Evolutionary conservation across 2,113 vertebrate genomes (phyloP), one percentile per base, ranked within the genome.

Genomic region (Ochotona princeps): DNA sequence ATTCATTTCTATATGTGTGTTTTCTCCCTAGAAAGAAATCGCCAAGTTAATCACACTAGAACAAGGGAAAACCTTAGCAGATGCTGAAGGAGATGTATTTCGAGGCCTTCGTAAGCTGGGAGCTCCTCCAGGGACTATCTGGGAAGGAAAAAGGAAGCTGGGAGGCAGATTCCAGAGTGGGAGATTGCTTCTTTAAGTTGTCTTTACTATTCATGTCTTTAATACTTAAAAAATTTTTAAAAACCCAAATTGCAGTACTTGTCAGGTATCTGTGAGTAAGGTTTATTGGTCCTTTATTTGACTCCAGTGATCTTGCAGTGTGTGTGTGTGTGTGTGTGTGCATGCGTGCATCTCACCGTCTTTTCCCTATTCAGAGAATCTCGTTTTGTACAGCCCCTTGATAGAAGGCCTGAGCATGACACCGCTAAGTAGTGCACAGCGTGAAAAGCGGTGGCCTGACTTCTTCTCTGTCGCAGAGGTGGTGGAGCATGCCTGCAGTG

Each of bases 61-160:
- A 93, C 99, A 99, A 98, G 99, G 99, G 49, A 99, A 99, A 98
- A 99, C 99, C 69, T 98, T 99, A 93, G 99, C 99, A 84, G 99
- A 99, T 96, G 99, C 99, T 81, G 99, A 99, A 96, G 99, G 99
- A 91, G 99, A 99, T 92, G 99, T 99, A 66, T 99, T 99, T 97
- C 98, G 99, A 98, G 99, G 99, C 97, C 98, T 99, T 96, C 99
- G 99, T 99, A 98, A 99, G 99, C 96, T 97, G 88, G 92, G 96
- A 85, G 67, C 73, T 82, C 65, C 79, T 81, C 17, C 13, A 97
- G 60, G 83, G 95, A 66, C 35, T 81, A 63, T 20, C 75, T 91
- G 95, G 89, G 96, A 94, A 67, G 92, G 83, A n/a, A 57, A 66
- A 93, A 78, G 44, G 72, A 83, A 96, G 74, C 78, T 95, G 81